Evolutionary conservation across 2,888 invertebrate species (phyloP).

Genomic region (Xiphydria camelus): DNA sequence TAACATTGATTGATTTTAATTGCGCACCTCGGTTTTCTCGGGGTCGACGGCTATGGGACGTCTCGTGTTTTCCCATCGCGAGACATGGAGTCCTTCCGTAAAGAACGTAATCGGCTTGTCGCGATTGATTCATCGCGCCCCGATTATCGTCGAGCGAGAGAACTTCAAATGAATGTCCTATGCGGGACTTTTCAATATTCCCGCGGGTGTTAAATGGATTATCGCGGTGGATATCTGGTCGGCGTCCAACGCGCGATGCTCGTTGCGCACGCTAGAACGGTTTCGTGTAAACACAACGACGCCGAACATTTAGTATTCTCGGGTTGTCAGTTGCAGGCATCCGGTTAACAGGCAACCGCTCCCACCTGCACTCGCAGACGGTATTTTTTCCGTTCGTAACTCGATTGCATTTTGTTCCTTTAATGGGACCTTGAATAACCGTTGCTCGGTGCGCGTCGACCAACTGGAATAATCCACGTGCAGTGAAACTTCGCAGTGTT

Average conservation of each 20-base stretch:
- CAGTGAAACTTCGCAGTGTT: no score
- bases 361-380: constrained; percentile 28
- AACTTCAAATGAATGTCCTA: no score
- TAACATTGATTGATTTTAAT: constrained; percentile 26
- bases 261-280: constrained; percentile 26
- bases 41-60: no score
- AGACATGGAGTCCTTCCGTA: no score
- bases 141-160: no score
- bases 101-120: no score
- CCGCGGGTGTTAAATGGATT: no score
- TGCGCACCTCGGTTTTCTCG: neutral
- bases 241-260: neutral
- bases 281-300: constrained; percentile 44
- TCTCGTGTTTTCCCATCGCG: neutral
- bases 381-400: constrained; percentile 25
- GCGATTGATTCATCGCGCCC: no score
- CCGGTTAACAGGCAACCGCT: constrained; percentile 49
- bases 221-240: no score
- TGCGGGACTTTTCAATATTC: no score
- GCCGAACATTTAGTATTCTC: constrained; percentile 50
- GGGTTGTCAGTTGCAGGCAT: constrained; percentile 49
- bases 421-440: constrained; percentile 40
- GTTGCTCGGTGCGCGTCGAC: no score
- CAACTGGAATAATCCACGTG: no score
- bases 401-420: constrained; percentile 40